Evolutionary conservation across 53 echinoderm and acorn worm genomes (phyloP), one percentile per base, ranked within the genome.

Genomic region (Paracentrotus lividus): DNA sequence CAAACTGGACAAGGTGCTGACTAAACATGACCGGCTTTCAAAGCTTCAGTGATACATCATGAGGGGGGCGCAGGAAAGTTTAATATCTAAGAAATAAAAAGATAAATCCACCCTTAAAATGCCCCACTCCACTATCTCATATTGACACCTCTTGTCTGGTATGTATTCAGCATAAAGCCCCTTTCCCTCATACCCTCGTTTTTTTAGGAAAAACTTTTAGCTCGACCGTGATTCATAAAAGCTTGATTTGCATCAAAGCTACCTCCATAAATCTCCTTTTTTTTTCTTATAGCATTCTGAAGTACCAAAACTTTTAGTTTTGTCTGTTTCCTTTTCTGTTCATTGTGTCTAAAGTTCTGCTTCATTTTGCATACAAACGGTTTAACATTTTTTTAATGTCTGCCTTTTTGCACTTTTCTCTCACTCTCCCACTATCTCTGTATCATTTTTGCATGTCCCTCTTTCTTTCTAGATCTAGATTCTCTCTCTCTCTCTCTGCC

Each of bases 1-100:
- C 34, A 56, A 86, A 86, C 86, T 13, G 8, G 56, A 86, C 86
- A 86, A 56, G 54, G 55, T 7, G 14, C 86, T 86, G 86, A 29
- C 86, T 86, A 86, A 86, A 86, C 86, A 86, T 36, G 56, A 54
- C 33, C 34, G 47, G 86, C 36, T 86, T 55, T 27, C 53, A 16
- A 31, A 9, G 32, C 54, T 16, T 33, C 38, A 4, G 3, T 3
- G 31, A 86, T 55, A 33, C 85, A 85, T 51, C 49, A 85, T 10
- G 85, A 51, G 26, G n/a, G 43, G 31, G 27, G 29, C 31, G 8
- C 13, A 10, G 64, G 13, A 64, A 10, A 8, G 42, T 43, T 42
- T 75, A 42, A 85, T 72, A 85, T 49, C 49, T 51, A 27, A n/a
- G 12, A 85, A 77, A 77, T 7, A 77, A 77, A 77, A 21, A 77